Conservation (phyloP, 2,113 vertebrate genomes). For the Oncorhynchus masou region DNA sequence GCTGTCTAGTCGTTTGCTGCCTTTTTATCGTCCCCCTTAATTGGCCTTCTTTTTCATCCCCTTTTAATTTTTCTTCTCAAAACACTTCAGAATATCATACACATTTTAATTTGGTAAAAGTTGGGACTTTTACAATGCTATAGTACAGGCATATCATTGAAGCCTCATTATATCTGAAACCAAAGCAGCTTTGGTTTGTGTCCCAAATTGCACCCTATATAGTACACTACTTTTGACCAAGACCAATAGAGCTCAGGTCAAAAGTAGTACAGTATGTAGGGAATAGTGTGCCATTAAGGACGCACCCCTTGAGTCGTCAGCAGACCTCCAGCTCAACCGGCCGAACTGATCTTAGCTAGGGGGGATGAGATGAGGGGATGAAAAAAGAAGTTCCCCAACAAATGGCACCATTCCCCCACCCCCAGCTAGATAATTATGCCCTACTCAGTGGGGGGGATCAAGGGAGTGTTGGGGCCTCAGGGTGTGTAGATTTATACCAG, state of each 20-base stretch:
- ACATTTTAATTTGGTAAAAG: not conserved
- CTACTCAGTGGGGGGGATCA: not conserved
- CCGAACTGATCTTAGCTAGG: not conserved
- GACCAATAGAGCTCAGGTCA: no score
- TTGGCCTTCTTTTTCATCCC: slow-evolving; percentile 15
- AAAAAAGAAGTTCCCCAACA: slow-evolving; percentile 45
- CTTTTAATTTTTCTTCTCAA: slow-evolving; percentile 8
- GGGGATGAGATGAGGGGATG: not conserved
- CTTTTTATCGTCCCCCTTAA: slow-evolving; percentile 32
- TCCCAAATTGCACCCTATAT: no score
- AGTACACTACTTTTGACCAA: no score
- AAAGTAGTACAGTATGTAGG: no score
- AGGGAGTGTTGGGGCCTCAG: slow-evolving; percentile 49
- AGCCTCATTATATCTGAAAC: slow-evolving; percentile 6
- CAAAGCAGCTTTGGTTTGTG: not conserved
- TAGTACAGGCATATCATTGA: not conserved
- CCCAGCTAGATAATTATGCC: slow-evolving; percentile 49
- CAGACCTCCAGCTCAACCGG: slow-evolving; percentile 4
- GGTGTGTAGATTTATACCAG: slow-evolving; percentile 44
- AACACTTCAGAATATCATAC: not conserved
- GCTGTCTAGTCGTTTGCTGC: slow-evolving; percentile 34
- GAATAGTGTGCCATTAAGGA: no score
- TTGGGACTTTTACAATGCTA: not conserved
- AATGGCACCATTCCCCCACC: slow-evolving; percentile 46
- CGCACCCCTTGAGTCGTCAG: not conserved